phyloP scores from a whole-genome alignment of 2,797 vertebrate species.

The Megalops cyprinoides region DNA sequence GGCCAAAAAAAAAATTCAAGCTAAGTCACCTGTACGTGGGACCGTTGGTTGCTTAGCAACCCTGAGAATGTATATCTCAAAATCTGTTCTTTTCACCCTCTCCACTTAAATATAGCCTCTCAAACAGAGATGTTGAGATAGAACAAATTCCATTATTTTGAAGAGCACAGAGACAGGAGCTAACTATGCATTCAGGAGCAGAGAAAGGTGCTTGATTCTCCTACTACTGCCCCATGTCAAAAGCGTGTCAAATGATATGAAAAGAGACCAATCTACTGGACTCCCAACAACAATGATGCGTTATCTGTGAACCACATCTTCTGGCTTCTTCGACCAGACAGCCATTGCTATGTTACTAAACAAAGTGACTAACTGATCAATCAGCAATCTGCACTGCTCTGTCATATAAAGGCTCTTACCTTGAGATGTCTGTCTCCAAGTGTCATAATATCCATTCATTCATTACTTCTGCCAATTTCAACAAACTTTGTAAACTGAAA shows the following conservation, averaged over 20 bases:
- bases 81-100: background rate
- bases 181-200: background rate
- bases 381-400: background rate
- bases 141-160: background rate
- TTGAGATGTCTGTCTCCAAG: too few relatives aligned
- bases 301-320: background rate
- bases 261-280: background rate
- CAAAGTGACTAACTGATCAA: conserved; percentile 13
- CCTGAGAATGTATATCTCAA: background rate
- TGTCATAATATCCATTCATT: too few relatives aligned
- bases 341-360: background rate
- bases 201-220: background rate
- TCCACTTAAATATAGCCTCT: background rate
- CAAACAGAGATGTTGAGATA: background rate
- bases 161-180: background rate
- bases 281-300: background rate
- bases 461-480: too few relatives aligned
- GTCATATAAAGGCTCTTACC: too few relatives aligned
- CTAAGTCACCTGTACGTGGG: background rate
- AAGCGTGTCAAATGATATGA: background rate
- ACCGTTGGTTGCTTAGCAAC: background rate
- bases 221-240: background rate
- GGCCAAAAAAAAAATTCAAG: background rate
- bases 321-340: background rate
- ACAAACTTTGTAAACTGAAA: too few relatives aligned